These are phyloP conservation scores for Drosophila sp. DNA, from an alignment of 1,140 invertebrate species.

Conservation along the genomic window DNA sequence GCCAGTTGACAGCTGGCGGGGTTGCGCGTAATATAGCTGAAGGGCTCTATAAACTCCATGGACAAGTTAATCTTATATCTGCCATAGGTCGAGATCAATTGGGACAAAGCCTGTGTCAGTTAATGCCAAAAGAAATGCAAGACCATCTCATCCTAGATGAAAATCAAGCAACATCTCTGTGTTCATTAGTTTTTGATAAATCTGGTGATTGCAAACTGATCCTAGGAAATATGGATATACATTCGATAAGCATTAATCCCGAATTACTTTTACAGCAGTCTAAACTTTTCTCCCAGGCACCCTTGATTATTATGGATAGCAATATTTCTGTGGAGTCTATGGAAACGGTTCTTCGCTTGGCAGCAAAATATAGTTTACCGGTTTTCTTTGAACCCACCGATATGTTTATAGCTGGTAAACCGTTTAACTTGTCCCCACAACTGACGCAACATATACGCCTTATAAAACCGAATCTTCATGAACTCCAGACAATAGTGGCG, in stretches of 20 bases:
- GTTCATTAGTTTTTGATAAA: conserved; percentile 88
- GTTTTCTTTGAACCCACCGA: conserved; percentile 90
- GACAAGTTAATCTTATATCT: conserved; percentile 89
- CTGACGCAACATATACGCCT: conserved; percentile 84
- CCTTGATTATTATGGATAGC: conserved; percentile 91
- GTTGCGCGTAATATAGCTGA: conserved; percentile 96
- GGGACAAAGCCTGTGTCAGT: conserved; percentile 83
- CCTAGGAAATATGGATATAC: conserved; percentile 93
- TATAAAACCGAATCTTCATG: conserved; percentile 89
- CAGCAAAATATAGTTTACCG: conserved; percentile 86
- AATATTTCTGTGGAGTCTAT: conserved; percentile 89
- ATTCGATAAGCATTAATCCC: conserved; percentile 87
- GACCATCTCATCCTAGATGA: conserved; percentile 80
- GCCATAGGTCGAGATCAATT: conserved; percentile 90
- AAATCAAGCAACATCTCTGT: conserved; percentile 87
- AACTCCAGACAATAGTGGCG: conserved; percentile 86
- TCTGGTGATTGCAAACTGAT: conserved; percentile 91
- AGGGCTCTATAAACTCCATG: conserved; percentile 89
- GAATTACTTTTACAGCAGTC: conserved; percentile 85
- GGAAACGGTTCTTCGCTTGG: conserved; percentile 86
- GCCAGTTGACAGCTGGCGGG: conserved; percentile 89
- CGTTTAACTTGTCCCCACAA: conserved; percentile 81
- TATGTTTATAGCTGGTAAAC: conserved; percentile 85
- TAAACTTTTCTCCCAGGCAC: conserved; percentile 85
- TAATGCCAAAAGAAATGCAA: conserved; percentile 73